Evolutionary conservation across 2,797 vertebrate species (phyloP).

Genomic region (Acanthurus lineatus): DNA sequence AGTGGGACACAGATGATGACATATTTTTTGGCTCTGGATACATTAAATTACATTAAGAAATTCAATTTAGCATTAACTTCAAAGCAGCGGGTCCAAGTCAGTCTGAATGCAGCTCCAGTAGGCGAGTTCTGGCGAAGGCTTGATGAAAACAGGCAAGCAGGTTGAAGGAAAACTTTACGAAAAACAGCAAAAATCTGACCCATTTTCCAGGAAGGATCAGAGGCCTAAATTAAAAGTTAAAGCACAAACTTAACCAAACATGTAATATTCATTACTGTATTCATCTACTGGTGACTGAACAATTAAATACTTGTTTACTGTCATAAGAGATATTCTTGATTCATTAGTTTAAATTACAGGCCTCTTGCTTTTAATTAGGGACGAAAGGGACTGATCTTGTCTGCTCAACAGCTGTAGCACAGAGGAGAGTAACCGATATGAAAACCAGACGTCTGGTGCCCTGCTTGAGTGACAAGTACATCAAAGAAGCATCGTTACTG

Average conservation of each 20-base stretch:
- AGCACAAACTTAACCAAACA: background rate
- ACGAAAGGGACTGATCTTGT: constrained; percentile 5
- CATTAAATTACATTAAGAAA: constrained; percentile 20
- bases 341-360: background rate
- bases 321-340: background rate
- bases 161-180: constrained; percentile 11
- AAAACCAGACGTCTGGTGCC: constrained; percentile 12
- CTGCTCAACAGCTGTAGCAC: constrained; percentile 9
- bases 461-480: constrained; percentile 38
- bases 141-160: constrained; percentile 38
- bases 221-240: constrained; percentile 12
- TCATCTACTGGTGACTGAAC: background rate
- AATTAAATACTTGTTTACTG: background rate
- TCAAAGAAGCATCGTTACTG: constrained; percentile 34
- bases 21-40: constrained; percentile 7
- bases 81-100: constrained; percentile 16
- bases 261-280: constrained; percentile 1
- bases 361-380: background rate
- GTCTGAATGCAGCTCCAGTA: constrained; percentile 16
- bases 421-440: constrained; percentile 1
- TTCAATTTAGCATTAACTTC: constrained; percentile 21
- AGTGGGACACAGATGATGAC: constrained; percentile 22
- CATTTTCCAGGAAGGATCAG: constrained; percentile 15
- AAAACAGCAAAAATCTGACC: constrained; percentile 21
- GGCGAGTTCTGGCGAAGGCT: constrained; percentile 26